A percentile compares a stretch with the other conserved stretches of the same genome.
These are phyloP conservation scores for Drosophila tani DNA, from an alignment of 1,140 invertebrate genomes.

Conservation along the genomic window DNA sequence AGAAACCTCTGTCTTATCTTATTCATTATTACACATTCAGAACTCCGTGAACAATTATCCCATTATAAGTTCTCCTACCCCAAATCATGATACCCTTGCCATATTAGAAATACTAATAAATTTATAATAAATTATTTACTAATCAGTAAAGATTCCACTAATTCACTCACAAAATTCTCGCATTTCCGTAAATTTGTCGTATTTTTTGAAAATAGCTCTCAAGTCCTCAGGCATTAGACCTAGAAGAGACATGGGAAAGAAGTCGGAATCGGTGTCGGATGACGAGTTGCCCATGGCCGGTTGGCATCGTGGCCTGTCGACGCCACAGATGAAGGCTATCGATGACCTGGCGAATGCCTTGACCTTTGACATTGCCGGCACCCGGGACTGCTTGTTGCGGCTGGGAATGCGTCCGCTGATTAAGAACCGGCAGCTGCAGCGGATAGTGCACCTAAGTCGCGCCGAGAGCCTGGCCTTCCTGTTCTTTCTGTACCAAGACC, in stretches of 20 bases:
- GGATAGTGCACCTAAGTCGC: constrained; percentile 12
- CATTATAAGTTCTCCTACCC: too few species aligned
- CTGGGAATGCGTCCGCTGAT: constrained; percentile 21
- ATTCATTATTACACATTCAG: too few species aligned
- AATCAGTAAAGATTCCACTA: not conserved
- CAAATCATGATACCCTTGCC: too few species aligned
- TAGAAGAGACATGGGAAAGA: constrained; percentile 1
- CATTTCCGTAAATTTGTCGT: constrained; percentile 12
- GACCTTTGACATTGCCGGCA: not conserved
- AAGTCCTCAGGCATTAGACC: not conserved
- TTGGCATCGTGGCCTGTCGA: constrained; percentile 27
- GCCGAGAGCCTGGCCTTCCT: constrained; percentile 30
- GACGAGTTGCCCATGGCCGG: constrained; percentile 11
- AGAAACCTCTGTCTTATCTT: too few species aligned
- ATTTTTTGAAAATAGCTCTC: not conserved
- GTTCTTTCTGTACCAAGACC: constrained; percentile 8
- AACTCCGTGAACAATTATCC: too few species aligned
- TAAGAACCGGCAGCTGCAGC: not conserved
- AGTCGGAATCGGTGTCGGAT: not conserved
- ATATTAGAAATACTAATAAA: too few species aligned
- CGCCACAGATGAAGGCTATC: constrained; percentile 11
- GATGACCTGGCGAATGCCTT: constrained; percentile 1
- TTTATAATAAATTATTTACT: not conserved
- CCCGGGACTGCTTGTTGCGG: constrained; percentile 11
- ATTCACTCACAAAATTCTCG: constrained; percentile 1